Base-by-base conservation (phyloP, 2,113 vertebrate species). In the Dolichotis patagonum region DNA sequence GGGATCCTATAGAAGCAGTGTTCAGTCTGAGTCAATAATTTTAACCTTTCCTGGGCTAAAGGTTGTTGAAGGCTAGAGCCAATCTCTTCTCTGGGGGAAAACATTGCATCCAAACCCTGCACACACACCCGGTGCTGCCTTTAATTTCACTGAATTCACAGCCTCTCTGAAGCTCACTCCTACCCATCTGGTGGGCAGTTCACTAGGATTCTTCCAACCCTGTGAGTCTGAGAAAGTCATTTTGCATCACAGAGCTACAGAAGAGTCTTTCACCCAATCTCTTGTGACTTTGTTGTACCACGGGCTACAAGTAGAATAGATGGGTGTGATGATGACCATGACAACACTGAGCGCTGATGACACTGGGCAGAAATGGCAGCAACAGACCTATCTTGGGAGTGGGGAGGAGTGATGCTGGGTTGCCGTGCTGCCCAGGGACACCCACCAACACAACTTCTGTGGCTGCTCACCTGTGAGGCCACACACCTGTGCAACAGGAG, bases 311-410 rank as follows among this genome's bases (percentile, higher is more conserved):
- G 0, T 30, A 56, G 30, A 38, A 80, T 41, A 65, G 38, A 30
- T 1, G 4, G 2, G 1, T 12, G 19, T 43, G 62, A 3, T 6
- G 0, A 5, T 63, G 43, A 85, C 30, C 1, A 0, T 62, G 52
- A 54, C 9, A 3, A 28, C 5, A 7, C 14, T 14, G n/a, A 67
- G 26, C 1, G 9, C 32, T 2, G 7, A 20, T 38, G 77, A 12
- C 13, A 9, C 38, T 3, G 7, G 5, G 28, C 30, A 30, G 82
- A 10, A 26, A 71, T 30, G 75, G 19, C 4, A 77, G 24, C 41
- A n/a, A 17, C 56, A 56, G 65, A 17, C 1, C 32, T 22, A 2
- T n/a, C 17, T n/a, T 10, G 9, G 69, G 16, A 60, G 16, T 32
- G 30, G 28, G 73, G 77, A 26, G 22, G 38, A n/a, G 67, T 10